Evolutionary conservation across 2,888 invertebrate species (phyloP).

Genomic region (Buathra laborator): DNA sequence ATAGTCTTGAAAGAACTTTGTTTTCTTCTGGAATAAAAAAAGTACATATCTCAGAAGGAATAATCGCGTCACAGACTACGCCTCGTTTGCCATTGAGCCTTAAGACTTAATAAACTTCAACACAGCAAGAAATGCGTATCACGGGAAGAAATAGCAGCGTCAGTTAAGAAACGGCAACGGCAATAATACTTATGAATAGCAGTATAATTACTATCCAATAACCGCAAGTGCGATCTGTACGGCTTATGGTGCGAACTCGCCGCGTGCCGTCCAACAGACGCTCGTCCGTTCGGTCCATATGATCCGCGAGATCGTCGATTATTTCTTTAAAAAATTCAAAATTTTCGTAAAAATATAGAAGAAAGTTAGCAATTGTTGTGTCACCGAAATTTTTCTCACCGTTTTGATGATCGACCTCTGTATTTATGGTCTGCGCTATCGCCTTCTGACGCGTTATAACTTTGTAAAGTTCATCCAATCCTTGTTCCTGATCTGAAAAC

Average conservation of each 20-base stretch:
- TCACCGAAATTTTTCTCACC: slow-evolving; percentile 86
- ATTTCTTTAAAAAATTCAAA: slow-evolving; percentile 87
- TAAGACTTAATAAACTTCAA: neutral
- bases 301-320: slow-evolving; percentile 91
- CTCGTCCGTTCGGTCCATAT: slow-evolving; percentile 90
- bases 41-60: neutral
- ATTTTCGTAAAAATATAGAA: too few species aligned
- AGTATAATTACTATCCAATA: slow-evolving; percentile 91
- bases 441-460: slow-evolving; percentile 92
- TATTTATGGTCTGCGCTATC: slow-evolving; percentile 90
- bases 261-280: slow-evolving; percentile 89
- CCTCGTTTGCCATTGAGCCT: too few species aligned
- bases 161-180: slow-evolving; percentile 86
- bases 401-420: slow-evolving; percentile 92
- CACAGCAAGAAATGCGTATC: slow-evolving; percentile 45
- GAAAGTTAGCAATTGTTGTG: too few species aligned
- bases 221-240: slow-evolving; percentile 90
- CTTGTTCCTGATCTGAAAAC: slow-evolving; percentile 90
- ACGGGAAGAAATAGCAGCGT: neutral
- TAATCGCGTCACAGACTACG: too few species aligned
- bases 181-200: slow-evolving; percentile 89
- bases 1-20: neutral
- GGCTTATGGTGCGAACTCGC: slow-evolving; percentile 88
- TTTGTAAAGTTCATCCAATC: slow-evolving; percentile 90
- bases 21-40: neutral